Evolutionary conservation across 2,797 vertebrate genomes (phyloP), one percentile per base, ranked within the genome.

Genomic region (Muscicapa striata): DNA sequence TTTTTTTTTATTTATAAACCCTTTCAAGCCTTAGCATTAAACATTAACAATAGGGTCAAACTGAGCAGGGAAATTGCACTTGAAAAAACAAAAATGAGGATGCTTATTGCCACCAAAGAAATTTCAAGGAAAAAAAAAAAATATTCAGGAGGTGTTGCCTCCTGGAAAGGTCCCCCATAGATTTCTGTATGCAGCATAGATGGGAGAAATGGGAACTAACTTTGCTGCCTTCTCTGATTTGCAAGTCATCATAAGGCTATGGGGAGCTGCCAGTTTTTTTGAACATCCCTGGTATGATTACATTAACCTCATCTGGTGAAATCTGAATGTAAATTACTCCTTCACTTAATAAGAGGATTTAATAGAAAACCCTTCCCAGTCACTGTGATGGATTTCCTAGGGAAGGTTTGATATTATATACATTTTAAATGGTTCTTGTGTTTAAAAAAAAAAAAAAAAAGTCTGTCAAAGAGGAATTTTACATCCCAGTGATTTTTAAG

Each of bases 21-120:
- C 83, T 96, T 97, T 96, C 94, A 95, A 97, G 69, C 73, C 93
- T 93, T 96, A 94, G 95, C 59, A 90, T 90, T 90, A 92, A 96
- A 96, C 29, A 43, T 93, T 96, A 97, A 94, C 77, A 95, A 72
- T 75, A 95, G 80, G n/a, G 64, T 64, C 77, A 81, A 96, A 90
- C 58, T 80, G 80, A 90, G 16, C 49, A 52, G 43, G 70, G 49
- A 29, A 83, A 12, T 17, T 34, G 18, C 30, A 43, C 48, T 57
- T 40, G 15, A 34, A 84, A 93, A 57, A 70, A 45, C 12, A 57
- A 62, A 77, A 94, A 36, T 21, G 11, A 68, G 14, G 36, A 16
- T 22, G 34, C 13, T 12, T 82, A 17, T 67, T 73, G 19, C 18
- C 29, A 27, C 1, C 5, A 58, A 78, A 69, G 11, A 68, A 55